These are phyloP conservation scores for Fulmarus glacialis DNA, from an alignment of 2,113 vertebrate genomes.

Conservation along the genomic window DNA sequence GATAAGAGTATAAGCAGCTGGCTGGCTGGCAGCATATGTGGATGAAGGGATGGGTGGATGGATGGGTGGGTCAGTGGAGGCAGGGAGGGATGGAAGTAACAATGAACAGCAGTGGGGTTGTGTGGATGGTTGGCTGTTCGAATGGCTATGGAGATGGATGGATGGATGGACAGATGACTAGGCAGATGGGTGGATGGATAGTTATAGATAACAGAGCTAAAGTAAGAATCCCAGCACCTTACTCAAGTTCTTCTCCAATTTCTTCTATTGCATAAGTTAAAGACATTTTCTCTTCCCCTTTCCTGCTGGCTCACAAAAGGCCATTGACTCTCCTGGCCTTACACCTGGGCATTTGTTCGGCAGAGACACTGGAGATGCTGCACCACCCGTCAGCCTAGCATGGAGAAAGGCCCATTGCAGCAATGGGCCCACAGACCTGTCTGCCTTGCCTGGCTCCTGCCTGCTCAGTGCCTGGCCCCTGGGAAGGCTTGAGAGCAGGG, in stretches of 20 bases:
- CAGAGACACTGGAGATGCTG: neutral
- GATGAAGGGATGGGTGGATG: neutral
- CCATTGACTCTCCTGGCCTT: neutral
- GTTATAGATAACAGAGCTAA: neutral
- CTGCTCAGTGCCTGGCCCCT: neutral
- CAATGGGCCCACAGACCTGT: neutral
- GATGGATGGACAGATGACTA: neutral
- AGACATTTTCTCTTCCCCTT: neutral
- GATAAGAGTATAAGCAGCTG: neutral
- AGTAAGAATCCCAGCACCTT: neutral
- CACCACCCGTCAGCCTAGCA: neutral
- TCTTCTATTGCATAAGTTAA: neutral
- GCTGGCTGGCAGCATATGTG: accelerated
- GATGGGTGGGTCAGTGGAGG: neutral
- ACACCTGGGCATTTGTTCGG: neutral
- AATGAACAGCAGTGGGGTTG: neutral
- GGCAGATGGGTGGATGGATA: neutral
- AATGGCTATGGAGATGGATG: neutral
- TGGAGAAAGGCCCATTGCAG: neutral
- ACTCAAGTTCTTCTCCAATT: neutral
- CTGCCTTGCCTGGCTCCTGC: neutral
- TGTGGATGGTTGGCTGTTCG: neutral
- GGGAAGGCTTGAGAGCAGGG: accelerated
- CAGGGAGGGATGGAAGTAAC: neutral
- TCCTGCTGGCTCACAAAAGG: neutral